These are phyloP conservation scores for Hirtodrosophila confusa DNA, from an alignment of 2,888 invertebrate genomes.

Conservation along the genomic window DNA sequence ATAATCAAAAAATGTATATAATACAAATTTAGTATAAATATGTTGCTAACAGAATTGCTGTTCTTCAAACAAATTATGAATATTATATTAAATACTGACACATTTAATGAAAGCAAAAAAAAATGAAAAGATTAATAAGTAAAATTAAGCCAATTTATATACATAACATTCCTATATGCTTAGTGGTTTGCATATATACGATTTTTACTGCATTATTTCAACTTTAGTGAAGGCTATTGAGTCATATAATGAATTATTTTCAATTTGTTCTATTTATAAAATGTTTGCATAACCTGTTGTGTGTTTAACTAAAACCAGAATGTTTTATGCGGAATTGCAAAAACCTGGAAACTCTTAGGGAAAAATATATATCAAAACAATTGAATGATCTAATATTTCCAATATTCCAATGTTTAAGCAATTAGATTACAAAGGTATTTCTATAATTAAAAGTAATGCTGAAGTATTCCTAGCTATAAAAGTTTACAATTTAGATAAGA, in stretches of 20 bases:
- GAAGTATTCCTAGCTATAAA: too few species aligned
- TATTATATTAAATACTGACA: too few species aligned
- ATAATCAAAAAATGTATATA: too few species aligned
- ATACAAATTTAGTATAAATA: background rate
- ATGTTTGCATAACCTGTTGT: slow-evolving; percentile 21
- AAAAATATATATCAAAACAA: too few species aligned
- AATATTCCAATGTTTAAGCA: too few species aligned
- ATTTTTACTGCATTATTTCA: slow-evolving; percentile 36
- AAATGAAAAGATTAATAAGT: background rate
- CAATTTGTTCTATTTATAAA: slow-evolving; percentile 40
- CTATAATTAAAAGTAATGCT: too few species aligned
- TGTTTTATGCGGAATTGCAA: slow-evolving; percentile 4
- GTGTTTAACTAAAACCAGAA: slow-evolving; percentile 11
- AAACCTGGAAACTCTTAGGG: background rate
- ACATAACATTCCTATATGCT: slow-evolving; percentile 6
- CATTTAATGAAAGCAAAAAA: background rate
- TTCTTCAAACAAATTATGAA: too few species aligned
- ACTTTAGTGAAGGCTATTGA: slow-evolving; percentile 23
- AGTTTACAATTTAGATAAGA: too few species aligned
- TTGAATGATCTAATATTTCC: too few species aligned
- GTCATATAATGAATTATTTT: slow-evolving; percentile 28
- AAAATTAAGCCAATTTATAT: too few species aligned
- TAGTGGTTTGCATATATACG: slow-evolving; percentile 18
- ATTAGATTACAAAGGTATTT: too few species aligned
- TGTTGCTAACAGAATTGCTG: background rate